Evolutionary conservation across 1,140 invertebrate genomes (phyloP), one percentile per base, ranked within the genome.

Genomic region (Lordiphosa clarofinis): DNA sequence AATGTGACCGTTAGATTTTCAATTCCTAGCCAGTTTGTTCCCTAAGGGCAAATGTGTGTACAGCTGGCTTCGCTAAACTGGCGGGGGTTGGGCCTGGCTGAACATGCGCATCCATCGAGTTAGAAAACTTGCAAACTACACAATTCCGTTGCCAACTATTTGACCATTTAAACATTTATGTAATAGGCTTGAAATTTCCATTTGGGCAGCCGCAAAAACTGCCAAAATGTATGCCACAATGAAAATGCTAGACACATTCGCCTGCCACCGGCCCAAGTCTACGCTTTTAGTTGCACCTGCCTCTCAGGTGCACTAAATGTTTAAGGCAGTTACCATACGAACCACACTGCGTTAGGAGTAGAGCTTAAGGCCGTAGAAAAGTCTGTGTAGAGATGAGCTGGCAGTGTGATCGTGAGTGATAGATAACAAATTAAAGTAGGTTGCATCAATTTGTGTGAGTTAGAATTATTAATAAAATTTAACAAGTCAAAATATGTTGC

Each of bases 141-240:
- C 62, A 67, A 50, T 58, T 78, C 78, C 56, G 70, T 44, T 63
- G 50, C 56, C 73, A 73, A 59, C 69, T 72, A 78, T 73, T 72
- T 59, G 58, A 43, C 68, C 72, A 76, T 70, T 81, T 81, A 82
- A 81, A 81, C 76, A 82, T 81, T 81, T 69, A 81, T 81, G 73
- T 81, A 81, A 81, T 81, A 82, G 76, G 76, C 76, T 76, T 72
- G 63, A 73, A 81, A 73, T 76, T 76, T 73, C 78, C 63, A 82
- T 81, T 81, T 81, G 50, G 19, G 19, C 49, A 68, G 68, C 76
- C 76, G 11, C 76, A 81, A 59, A 68, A 82, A 58, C 59, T 76
- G 63, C 58, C 72, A 66, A 62, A 56, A 36, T 66, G 58, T 58
- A 46, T 47, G 66, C 66, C 73, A 69, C 63, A 55, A 60, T 47